phyloP scores from a whole-genome alignment of 2,797 vertebrate species.

The Lycodopsis pacificus region DNA sequence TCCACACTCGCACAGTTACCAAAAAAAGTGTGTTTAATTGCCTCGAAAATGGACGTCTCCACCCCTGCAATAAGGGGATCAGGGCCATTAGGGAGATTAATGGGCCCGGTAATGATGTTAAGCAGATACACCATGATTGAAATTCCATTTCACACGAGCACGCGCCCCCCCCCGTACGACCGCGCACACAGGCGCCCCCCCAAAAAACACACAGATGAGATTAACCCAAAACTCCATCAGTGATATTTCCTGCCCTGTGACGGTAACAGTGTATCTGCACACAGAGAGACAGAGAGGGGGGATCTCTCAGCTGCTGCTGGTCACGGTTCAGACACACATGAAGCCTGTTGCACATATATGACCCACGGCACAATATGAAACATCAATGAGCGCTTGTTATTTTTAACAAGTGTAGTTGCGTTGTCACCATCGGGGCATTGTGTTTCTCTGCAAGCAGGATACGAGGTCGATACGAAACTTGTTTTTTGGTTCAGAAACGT shows the following conservation, averaged over 20 bases:
- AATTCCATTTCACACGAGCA: slow-evolving; percentile 68
- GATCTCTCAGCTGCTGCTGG: slow-evolving; percentile 4
- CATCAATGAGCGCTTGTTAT: background rate
- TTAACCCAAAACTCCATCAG: slow-evolving; percentile 73
- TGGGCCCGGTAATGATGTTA: slow-evolving; percentile 83
- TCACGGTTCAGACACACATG: background rate
- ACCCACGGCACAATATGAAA: background rate
- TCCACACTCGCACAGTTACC: slow-evolving; percentile 41
- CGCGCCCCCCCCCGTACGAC: background rate
- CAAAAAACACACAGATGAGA: slow-evolving; percentile 55
- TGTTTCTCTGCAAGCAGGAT: too few relatives aligned
- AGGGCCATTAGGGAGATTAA: slow-evolving; percentile 83
- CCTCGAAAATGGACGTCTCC: slow-evolving; percentile 80
- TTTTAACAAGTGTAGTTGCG: too few relatives aligned
- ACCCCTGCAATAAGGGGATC: slow-evolving; percentile 80
- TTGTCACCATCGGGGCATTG: background rate
- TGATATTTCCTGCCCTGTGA: slow-evolving; percentile 68
- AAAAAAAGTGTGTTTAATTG: slow-evolving; percentile 78
- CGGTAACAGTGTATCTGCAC: slow-evolving; percentile 20
- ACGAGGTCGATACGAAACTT: background rate
- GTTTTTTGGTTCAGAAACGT: background rate
- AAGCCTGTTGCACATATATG: slow-evolving; percentile 1
- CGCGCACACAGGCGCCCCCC: background rate
- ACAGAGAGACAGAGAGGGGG: too few relatives aligned
- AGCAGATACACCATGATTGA: slow-evolving; percentile 80